Conservation (phyloP, 2,888 invertebrate genomes). For the Drosophila atripex region DNA sequence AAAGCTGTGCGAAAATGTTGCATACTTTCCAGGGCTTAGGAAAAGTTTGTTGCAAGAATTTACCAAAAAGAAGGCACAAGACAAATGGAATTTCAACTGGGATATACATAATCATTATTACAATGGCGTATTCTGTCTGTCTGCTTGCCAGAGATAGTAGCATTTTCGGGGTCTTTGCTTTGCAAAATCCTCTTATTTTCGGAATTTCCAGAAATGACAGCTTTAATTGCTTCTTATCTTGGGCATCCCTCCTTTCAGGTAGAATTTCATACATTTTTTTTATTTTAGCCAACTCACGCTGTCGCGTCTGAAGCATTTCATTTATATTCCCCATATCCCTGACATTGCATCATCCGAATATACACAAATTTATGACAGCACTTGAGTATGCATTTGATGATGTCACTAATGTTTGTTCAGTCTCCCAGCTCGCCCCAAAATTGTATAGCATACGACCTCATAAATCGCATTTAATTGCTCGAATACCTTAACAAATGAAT, state of each 20-base stretch:
- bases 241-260: background rate
- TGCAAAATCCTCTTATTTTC: background rate
- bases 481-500: constrained; percentile 48
- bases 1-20: constrained; percentile 45
- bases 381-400: constrained; percentile 44
- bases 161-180: background rate
- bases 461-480: constrained; percentile 45
- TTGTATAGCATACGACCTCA: constrained; percentile 18
- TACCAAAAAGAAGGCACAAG: constrained; percentile 5
- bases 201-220: constrained; percentile 1
- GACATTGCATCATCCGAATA: constrained; percentile 29
- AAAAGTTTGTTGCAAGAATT: constrained; percentile 38
- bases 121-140: background rate
- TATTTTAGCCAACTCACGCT: constrained; percentile 2
- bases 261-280: constrained; percentile 1
- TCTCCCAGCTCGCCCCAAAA: constrained; percentile 10
- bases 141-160: background rate
- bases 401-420: constrained; percentile 36
- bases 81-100: constrained; percentile 6
- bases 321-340: constrained; percentile 11
- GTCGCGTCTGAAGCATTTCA: background rate
- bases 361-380: constrained; percentile 38
- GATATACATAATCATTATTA: constrained; percentile 34
- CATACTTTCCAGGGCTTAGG: constrained; percentile 44
- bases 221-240: background rate